Evolutionary conservation across 2,113 vertebrate genomes (phyloP), one percentile per base, ranked within the genome.

Genomic region (Cyanistes caeruleus): DNA sequence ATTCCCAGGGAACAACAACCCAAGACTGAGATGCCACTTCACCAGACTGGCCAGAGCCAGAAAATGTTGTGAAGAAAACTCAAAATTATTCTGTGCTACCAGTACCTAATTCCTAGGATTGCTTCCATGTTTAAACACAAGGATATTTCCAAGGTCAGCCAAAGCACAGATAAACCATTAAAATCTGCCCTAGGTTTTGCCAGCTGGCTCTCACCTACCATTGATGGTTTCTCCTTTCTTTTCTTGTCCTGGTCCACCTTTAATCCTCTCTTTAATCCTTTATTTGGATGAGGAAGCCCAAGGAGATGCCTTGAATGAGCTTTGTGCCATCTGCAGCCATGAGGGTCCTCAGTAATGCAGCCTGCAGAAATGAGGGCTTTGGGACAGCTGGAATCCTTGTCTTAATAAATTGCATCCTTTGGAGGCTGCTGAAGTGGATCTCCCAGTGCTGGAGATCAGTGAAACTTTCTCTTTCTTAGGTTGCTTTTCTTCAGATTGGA

Each of bases 401-500:
- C 64, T 90, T 84, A 90, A 95, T 90, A 81, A 89, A 96, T 77
- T 84, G 37, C 73, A 90, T 87, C 52, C 83, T 84, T 84, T 7
- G 28, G 64, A 93, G 79, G 58, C 55, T 70, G 20, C 64, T 78
- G 72, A 86, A 86, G 37, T 39, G 59, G 44, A 72, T 94, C 72
- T 94, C 64, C 56, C 41, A 31, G 67, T 37, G 72, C 75, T 93
- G 48, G 43, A 63, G 44, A 68, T 75, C 79, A 68, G 18, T 86
- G 77, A 87, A 52, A 7, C 41, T 78, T 88, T 81, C 51, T 63
- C 8, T 55, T 68, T 39, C 58, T 86, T 52, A 51, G 23, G 30
- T 10, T 60, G 18, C 9, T 88, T 84, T 81, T 33, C 63, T 83
- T 77, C 35, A 37, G 41, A 37, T 37, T 63, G 35, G 31, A 5